phyloP scores from a whole-genome alignment of 2,113 vertebrate genomes.

The Riparia riparia region DNA sequence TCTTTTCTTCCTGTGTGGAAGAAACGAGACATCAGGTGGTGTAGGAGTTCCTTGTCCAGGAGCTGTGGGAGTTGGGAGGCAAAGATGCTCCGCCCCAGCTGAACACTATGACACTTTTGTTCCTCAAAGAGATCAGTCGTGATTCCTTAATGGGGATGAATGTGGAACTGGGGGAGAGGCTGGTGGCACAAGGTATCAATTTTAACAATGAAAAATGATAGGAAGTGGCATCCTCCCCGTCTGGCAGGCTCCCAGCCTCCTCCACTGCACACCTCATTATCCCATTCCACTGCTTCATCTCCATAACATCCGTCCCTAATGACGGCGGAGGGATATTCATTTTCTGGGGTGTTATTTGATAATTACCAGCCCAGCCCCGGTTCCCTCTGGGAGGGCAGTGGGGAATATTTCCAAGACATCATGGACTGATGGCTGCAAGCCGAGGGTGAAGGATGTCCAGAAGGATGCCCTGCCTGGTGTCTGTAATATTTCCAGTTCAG shows the following conservation, averaged over 20 bases:
- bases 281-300: not conserved
- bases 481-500: not conserved
- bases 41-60: not conserved
- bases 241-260: conserved; percentile 17
- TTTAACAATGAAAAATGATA: conserved; percentile 18
- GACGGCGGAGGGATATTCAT: not conserved
- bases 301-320: not conserved
- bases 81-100: not conserved
- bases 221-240: conserved; percentile 21
- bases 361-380: not conserved
- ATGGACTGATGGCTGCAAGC: not conserved
- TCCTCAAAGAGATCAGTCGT: not conserved
- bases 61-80: not conserved
- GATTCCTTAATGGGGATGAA: not conserved
- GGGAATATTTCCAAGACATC: not conserved
- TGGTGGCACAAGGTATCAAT: not conserved
- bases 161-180: not conserved
- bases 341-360: not conserved
- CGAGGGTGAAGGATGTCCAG: not conserved
- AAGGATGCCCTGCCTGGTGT: not conserved
- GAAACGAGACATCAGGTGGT: not conserved
- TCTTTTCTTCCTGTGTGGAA: not conserved
- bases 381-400: not conserved
- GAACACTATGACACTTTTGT: accelerated
- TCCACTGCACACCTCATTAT: conserved; percentile 28